Evolutionary conservation across 2,113 vertebrate species (phyloP).

Genomic region (Phalacrocorax brasilianus): DNA sequence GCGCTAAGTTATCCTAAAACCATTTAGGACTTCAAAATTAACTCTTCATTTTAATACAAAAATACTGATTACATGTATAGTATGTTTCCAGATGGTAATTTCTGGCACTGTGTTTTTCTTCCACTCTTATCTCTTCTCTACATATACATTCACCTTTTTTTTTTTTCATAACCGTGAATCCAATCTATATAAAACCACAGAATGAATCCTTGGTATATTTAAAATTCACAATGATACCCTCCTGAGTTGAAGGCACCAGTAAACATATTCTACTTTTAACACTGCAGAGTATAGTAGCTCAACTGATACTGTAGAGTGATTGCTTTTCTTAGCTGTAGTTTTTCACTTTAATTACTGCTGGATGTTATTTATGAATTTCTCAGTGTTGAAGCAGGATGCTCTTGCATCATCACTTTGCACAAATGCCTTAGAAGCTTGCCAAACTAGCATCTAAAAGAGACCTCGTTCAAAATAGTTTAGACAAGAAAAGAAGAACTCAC

Average conservation of each 20-base stretch:
- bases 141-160: not conserved
- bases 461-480: conserved; percentile 60
- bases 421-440: conserved; percentile 69
- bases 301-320: not conserved
- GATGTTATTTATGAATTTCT: conserved; percentile 15
- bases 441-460: conserved; percentile 47
- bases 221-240: not conserved
- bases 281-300: not conserved
- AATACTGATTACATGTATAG: not conserved
- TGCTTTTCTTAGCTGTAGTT: not conserved
- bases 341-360: conserved; percentile 16
- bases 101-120: conserved; percentile 1
- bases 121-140: not conserved
- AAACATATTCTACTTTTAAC: not conserved
- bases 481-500: not conserved
- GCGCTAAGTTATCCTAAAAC: not conserved
- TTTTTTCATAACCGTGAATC: not conserved
- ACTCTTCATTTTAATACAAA: not conserved
- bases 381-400: conserved; percentile 29
- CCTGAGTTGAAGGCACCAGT: not conserved
- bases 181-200: not conserved
- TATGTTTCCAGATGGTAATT: not conserved
- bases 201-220: not conserved
- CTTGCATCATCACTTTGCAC: conserved; percentile 48
- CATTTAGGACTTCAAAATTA: conserved; percentile 8